These are phyloP conservation scores for Epinephelus cyanopodus DNA, from an alignment of 2,113 vertebrate genomes.

Conservation along the genomic window DNA sequence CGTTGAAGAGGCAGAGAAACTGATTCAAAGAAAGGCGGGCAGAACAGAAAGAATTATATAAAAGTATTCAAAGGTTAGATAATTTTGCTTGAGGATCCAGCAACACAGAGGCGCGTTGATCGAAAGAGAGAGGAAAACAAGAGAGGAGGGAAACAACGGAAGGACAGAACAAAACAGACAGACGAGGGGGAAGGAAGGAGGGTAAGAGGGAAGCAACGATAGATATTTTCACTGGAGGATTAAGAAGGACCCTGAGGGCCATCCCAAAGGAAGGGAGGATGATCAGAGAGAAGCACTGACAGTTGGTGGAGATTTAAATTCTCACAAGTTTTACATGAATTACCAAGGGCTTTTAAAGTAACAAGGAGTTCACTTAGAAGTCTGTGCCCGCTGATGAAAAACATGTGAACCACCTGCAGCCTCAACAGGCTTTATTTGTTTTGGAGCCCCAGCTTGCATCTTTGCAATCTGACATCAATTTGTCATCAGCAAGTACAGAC, in stretches of 20 bases:
- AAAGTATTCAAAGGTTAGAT: constrained; percentile 50
- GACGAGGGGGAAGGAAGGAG: constrained; percentile 15
- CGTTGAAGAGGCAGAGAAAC: constrained; percentile 17
- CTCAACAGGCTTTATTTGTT: constrained; percentile 29
- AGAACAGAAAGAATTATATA: constrained; percentile 9
- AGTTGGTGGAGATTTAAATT: constrained; percentile 60
- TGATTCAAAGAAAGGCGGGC: constrained; percentile 1
- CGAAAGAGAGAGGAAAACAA: constrained; percentile 30
- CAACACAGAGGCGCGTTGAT: constrained; percentile 24
- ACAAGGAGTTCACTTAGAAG: constrained; percentile 54
- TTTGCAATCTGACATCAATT: background rate
- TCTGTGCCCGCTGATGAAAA: constrained; percentile 38
- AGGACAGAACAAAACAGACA: constrained; percentile 19
- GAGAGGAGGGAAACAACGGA: constrained; percentile 2
- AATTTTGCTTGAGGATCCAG: constrained; percentile 35
- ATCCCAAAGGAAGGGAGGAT: constrained; percentile 50
- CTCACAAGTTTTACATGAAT: constrained; percentile 59
- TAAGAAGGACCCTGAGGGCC: constrained; percentile 59
- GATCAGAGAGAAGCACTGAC: constrained; percentile 72
- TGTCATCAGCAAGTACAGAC: background rate
- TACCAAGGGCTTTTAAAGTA: constrained; percentile 45
- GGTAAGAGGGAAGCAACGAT: constrained; percentile 14
- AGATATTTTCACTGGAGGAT: constrained; percentile 57
- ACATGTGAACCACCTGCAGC: constrained; percentile 30
- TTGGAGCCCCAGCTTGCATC: background rate